Evolutionary conservation across 2,113 vertebrate genomes (phyloP).

Genomic region (Sphyrna mokarran): DNA sequence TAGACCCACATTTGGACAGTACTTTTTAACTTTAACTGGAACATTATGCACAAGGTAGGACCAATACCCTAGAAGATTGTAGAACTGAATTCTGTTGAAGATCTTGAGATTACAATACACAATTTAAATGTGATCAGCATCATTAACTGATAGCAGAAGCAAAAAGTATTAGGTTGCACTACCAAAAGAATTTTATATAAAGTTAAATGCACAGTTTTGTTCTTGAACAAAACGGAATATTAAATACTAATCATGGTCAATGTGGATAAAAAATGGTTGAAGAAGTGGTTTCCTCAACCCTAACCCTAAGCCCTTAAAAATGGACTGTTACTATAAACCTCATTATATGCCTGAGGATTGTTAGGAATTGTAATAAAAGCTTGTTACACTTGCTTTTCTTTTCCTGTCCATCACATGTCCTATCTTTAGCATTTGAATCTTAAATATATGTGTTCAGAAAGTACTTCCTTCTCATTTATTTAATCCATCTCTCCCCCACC

Average conservation of each 20-base stretch:
- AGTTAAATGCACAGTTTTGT: neutral
- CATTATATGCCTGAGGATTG: neutral
- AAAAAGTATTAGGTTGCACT: neutral
- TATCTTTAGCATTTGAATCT: neutral
- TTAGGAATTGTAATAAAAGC: neutral
- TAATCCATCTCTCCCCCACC: neutral
- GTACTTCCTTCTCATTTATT: neutral
- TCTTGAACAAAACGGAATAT: neutral
- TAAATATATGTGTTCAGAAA: neutral
- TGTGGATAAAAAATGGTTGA: neutral
- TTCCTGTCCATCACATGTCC: neutral
- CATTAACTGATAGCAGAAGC: neutral
- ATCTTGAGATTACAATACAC: neutral
- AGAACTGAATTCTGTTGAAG: neutral
- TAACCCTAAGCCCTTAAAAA: neutral
- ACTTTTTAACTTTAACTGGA: neutral
- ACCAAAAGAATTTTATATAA: neutral
- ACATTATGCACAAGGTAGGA: neutral
- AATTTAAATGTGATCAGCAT: neutral
- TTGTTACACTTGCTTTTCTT: neutral
- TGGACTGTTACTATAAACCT: neutral
- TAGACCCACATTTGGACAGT: neutral
- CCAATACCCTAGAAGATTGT: neutral
- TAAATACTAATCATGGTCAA: neutral
- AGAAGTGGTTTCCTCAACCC: neutral